phyloP scores from a whole-genome alignment of 2,113 vertebrate species.

The Pseudonaja textilis region DNA sequence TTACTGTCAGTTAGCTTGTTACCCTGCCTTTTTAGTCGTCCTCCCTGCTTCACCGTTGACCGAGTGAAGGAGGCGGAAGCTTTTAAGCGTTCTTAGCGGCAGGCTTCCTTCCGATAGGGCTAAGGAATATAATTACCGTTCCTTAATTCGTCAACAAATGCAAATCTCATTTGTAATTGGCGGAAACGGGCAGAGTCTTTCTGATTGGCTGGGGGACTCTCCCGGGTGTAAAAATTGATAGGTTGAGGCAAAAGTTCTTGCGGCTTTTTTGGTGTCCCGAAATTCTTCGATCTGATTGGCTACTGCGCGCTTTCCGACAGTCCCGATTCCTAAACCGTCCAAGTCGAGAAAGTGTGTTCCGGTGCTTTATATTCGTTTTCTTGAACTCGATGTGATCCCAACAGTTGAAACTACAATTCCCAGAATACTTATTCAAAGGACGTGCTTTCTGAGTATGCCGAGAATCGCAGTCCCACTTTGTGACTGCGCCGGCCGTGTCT shows the following conservation, averaged over 20 bases:
- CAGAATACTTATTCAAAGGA: background rate
- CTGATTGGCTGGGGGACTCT: background rate
- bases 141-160: background rate
- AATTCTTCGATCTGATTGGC: background rate
- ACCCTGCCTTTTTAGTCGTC: background rate
- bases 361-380: background rate
- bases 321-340: background rate
- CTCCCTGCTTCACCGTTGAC: background rate
- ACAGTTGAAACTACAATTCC: background rate
- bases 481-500: background rate
- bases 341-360: background rate
- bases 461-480: background rate
- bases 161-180: slow-evolving; percentile 9
- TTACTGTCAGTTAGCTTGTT: background rate
- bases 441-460: background rate
- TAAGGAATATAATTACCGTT: background rate
- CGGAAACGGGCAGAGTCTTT: fast-evolving
- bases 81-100: background rate
- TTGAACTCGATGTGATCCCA: background rate
- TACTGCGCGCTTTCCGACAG: background rate
- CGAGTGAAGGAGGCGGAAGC: background rate
- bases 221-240: background rate
- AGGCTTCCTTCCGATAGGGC: background rate
- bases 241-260: background rate
- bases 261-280: background rate